These are phyloP conservation scores for Schlechtendalia chinensis DNA, from an alignment of 1,140 invertebrate genomes.

Conservation along the genomic window DNA sequence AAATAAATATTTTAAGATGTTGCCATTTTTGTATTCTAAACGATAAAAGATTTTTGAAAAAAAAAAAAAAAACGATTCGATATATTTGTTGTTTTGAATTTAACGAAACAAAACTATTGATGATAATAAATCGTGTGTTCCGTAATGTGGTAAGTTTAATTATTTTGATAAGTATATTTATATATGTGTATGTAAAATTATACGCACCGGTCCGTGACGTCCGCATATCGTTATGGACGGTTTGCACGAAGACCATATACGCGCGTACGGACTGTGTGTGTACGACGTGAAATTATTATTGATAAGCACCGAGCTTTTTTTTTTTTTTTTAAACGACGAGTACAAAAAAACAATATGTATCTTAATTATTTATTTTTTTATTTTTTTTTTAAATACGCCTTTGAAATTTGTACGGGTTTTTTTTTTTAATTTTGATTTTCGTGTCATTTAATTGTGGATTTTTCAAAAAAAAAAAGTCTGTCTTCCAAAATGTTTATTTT, in stretches of 20 bases:
- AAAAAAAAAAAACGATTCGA: no score
- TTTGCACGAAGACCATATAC: no score
- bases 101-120: conserved; percentile 13
- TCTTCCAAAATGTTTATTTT: conserved; percentile 43
- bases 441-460: no score
- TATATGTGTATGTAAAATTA: background rate
- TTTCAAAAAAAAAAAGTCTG: conserved; percentile 35
- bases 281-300: conserved; percentile 36
- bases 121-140: conserved; percentile 40
- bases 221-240: no score
- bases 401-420: conserved; percentile 25
- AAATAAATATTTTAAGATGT: conserved; percentile 50
- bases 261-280: no score
- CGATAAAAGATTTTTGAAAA: conserved; percentile 1
- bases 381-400: no score
- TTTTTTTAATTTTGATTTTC: conserved; percentile 22
- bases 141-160: conserved; percentile 36
- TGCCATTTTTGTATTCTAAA: conserved; percentile 50
- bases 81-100: no score
- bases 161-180: conserved; percentile 27
- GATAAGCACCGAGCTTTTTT: conserved; percentile 45
- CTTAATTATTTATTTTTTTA: no score
- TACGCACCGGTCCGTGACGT: no score
- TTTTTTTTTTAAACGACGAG: conserved; percentile 36
- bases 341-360: conserved; percentile 44